A percentile compares a stretch with the other conserved stretches of the same genome.
These are phyloP conservation scores for Pelecanoides urinatrix DNA, from an alignment of 2,113 vertebrate species.

Conservation along the genomic window DNA sequence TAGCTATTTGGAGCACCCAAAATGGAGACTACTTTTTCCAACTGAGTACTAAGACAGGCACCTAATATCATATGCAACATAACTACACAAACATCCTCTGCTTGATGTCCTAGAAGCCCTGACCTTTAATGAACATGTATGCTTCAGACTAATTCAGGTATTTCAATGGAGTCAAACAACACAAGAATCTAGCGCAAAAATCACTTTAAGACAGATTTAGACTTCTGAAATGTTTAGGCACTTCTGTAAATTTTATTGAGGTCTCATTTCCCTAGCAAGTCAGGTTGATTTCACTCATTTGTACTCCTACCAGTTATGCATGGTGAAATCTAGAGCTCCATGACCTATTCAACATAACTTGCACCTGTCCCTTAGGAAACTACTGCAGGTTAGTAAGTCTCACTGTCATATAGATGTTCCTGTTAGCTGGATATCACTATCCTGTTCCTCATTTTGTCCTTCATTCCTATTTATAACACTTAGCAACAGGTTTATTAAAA, in stretches of 20 bases:
- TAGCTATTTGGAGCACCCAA: not conserved
- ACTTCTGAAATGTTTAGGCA: not conserved
- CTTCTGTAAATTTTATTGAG: not conserved
- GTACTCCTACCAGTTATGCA: not conserved
- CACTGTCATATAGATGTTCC: not conserved
- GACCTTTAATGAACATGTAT: not conserved
- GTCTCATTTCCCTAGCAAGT: not conserved
- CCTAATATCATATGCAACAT: not conserved
- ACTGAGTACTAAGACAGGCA: not conserved
- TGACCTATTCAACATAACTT: not conserved
- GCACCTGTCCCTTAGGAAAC: not conserved
- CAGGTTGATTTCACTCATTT: not conserved
- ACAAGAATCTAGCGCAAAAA: not conserved
- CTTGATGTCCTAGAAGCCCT: not conserved
- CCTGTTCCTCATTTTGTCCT: not conserved
- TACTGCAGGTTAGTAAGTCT: not conserved
- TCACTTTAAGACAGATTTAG: not conserved
- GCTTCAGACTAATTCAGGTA: not conserved
- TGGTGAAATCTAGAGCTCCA: not conserved
- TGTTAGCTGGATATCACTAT: not conserved
- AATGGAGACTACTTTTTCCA: not conserved
- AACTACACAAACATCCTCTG: not conserved
- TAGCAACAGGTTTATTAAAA: not conserved
- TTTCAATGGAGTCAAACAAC: not conserved
- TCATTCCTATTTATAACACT: not conserved